Percentiles rank a stretch among this genome's conserved stretches.
These are phyloP conservation scores for Falco rusticolus DNA, from an alignment of 2,797 vertebrate species.

Conservation along the genomic window DNA sequence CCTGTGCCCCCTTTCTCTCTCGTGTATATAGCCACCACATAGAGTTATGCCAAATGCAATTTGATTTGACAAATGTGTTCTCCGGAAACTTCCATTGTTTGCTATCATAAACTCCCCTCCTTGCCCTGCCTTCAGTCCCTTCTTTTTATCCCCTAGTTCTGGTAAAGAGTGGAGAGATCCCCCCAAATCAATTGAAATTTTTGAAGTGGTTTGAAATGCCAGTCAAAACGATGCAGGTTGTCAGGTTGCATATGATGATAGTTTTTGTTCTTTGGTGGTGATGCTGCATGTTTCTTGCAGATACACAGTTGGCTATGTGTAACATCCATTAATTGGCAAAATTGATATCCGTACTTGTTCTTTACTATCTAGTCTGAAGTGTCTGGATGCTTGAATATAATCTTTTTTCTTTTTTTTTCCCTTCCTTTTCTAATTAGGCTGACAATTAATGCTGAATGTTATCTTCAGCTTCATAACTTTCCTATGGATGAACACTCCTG, in stretches of 20 bases:
- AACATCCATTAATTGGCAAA: background rate
- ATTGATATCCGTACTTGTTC: background rate
- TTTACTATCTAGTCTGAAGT: background rate
- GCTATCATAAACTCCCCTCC: background rate
- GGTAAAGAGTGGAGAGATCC: background rate
- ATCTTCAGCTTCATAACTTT: constrained; percentile 99
- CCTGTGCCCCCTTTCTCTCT: background rate
- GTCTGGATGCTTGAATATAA: background rate
- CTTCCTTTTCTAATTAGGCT: constrained; percentile 81
- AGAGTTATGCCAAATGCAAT: background rate
- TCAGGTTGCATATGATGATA: background rate
- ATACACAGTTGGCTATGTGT: background rate
- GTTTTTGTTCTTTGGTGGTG: background rate
- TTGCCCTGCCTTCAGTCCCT: background rate
- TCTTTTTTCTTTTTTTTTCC: background rate
- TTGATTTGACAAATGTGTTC: background rate
- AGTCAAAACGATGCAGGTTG: background rate
- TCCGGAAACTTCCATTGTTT: background rate
- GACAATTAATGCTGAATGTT: constrained; percentile 99
- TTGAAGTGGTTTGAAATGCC: background rate
- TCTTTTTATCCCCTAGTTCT: background rate
- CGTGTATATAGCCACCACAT: background rate
- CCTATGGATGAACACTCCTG: constrained; percentile 99
- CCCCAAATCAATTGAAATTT: background rate
- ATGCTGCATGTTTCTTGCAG: background rate